Evolutionary conservation across 1,140 invertebrate species (phyloP).

Genomic region (Drosophila nigrodunni): DNA sequence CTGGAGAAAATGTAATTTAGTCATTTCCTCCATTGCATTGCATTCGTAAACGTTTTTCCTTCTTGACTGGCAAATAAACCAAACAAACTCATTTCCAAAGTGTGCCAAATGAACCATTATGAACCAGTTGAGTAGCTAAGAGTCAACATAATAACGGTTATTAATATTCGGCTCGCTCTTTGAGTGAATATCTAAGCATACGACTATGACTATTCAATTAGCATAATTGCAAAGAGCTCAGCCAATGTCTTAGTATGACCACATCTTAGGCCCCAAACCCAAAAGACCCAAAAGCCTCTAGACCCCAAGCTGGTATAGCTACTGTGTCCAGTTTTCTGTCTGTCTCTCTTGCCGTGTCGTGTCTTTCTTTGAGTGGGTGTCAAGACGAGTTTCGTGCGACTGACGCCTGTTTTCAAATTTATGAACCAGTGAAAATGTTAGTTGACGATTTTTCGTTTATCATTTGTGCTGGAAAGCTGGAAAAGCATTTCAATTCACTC

Average conservation of each 20-base stretch:
- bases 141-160: slow-evolving; percentile 50
- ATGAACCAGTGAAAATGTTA: slow-evolving; percentile 35
- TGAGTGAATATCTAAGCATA: slow-evolving; percentile 33
- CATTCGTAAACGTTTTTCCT: slow-evolving; percentile 15
- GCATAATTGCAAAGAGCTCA: slow-evolving; percentile 36
- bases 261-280: no score
- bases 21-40: slow-evolving; percentile 2
- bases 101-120: slow-evolving; percentile 40
- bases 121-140: slow-evolving; percentile 31
- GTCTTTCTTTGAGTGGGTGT: slow-evolving; percentile 35
- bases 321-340: slow-evolving; percentile 18
- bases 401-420: slow-evolving; percentile 37
- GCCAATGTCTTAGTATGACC: not conserved
- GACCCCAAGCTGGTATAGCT: slow-evolving; percentile 10
- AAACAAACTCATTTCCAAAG: slow-evolving; percentile 2
- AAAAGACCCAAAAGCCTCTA: no score
- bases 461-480: slow-evolving; percentile 29
- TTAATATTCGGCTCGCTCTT: slow-evolving; percentile 49
- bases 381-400: slow-evolving; percentile 20
- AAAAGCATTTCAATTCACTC: slow-evolving; percentile 37
- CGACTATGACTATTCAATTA: slow-evolving; percentile 49
- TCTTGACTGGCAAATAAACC: not conserved
- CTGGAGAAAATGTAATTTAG: not conserved
- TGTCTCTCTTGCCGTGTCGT: no score
- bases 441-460: slow-evolving; percentile 21